Conservation (phyloP, 2,113 vertebrate species). For the Gallinago undulata region DNA sequence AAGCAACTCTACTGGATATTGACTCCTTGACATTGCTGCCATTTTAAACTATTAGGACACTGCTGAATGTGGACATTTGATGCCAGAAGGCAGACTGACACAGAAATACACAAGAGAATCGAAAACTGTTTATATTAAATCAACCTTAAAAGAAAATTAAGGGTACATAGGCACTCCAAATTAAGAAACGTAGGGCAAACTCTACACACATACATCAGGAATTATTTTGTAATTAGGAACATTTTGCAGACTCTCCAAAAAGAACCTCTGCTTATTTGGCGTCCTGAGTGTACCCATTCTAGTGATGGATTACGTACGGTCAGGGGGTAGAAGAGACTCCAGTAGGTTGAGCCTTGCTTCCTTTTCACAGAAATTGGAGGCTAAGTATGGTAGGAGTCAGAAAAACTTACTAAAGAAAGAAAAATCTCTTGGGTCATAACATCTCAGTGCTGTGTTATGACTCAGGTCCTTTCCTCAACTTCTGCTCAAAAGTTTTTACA, state of each 20-base stretch:
- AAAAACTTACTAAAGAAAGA: background rate
- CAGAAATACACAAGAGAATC: background rate
- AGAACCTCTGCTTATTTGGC: background rate
- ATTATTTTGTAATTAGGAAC: background rate
- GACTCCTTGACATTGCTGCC: background rate
- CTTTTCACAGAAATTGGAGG: background rate
- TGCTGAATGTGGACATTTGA: background rate
- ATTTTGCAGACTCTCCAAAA: background rate
- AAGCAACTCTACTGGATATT: background rate
- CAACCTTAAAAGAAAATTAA: background rate
- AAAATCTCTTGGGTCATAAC: background rate
- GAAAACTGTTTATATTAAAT: background rate
- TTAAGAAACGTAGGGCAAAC: background rate
- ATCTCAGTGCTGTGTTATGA: background rate
- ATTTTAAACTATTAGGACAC: background rate
- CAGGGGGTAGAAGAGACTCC: background rate
- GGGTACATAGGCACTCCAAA: background rate
- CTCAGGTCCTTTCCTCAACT: background rate
- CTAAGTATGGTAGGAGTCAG: background rate
- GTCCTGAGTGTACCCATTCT: background rate
- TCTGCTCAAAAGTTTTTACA: background rate
- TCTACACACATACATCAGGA: background rate
- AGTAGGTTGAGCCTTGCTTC: background rate
- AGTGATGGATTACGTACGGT: background rate
- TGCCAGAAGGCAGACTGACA: background rate